phyloP scores from a whole-genome alignment of 2,113 vertebrate species.

The Rattus rattus region DNA sequence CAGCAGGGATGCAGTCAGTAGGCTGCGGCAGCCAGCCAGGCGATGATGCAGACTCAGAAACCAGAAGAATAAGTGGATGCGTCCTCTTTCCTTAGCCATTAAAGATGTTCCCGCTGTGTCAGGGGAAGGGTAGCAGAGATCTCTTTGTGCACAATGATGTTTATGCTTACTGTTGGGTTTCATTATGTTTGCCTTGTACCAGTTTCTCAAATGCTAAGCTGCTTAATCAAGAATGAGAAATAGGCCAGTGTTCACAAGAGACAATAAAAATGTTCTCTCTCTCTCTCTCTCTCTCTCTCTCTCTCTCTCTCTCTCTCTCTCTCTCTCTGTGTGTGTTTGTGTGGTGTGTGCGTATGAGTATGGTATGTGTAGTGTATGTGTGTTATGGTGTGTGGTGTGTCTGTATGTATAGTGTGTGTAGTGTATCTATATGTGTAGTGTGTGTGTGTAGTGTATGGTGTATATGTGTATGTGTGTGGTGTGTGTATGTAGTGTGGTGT shows the following conservation, averaged over 20 bases:
- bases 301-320: too few relatives aligned
- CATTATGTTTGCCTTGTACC: not conserved
- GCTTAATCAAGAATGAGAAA: not conserved
- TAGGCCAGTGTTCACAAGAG: not conserved
- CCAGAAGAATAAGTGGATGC: not conserved
- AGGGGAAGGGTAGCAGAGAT: not conserved
- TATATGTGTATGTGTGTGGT: not conserved
- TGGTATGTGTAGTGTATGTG: too few relatives aligned
- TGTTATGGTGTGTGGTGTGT: too few relatives aligned
- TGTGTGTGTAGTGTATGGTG: not conserved
- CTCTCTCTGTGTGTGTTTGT: not conserved
- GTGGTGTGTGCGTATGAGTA: too few relatives aligned
- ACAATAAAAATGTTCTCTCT: not conserved
- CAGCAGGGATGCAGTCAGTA: not conserved
- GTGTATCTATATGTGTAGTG: not conserved
- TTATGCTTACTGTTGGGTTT: not conserved
- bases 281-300: not conserved
- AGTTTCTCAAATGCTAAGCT: not conserved
- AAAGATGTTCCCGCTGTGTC: not conserved
- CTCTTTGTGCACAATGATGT: not conserved
- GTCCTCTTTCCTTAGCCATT: not conserved
- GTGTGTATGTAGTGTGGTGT: not conserved
- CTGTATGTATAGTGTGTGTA: not conserved
- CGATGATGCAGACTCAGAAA: not conserved
- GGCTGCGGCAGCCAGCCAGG: not conserved